A percentile compares a stretch with the other conserved stretches of the same genome.
Conservation (phyloP, 1,140 invertebrate genomes). For the Drosophila paulistorum region DNA sequence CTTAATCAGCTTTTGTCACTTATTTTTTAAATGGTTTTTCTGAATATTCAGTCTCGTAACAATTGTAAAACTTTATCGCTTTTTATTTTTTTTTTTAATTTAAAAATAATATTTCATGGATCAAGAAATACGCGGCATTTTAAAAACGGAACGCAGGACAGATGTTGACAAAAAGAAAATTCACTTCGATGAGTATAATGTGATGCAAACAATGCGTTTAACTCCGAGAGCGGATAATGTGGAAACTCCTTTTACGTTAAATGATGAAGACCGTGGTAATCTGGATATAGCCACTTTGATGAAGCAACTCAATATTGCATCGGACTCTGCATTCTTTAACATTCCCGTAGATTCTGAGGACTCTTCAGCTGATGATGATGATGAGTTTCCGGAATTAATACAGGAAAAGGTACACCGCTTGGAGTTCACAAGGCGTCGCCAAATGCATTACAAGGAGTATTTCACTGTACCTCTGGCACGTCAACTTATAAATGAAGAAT, state of each 20-base stretch:
- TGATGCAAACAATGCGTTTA: conserved; percentile 1
- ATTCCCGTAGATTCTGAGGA: conserved; percentile 13
- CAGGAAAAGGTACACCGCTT: conserved; percentile 25
- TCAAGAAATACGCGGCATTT: not conserved
- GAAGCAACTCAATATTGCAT: conserved; percentile 84
- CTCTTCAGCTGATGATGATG: conserved; percentile 22
- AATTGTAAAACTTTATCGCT: not conserved
- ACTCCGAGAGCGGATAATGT: conserved; percentile 85
- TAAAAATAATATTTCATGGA: not conserved
- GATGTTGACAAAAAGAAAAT: not conserved
- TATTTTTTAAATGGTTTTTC: not conserved
- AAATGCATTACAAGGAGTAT: conserved; percentile 40
- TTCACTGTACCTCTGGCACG: conserved; percentile 30
- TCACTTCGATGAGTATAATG: conserved; percentile 16
- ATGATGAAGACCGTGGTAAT: conserved; percentile 84
- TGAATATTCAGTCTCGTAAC: not conserved
- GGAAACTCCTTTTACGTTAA: conserved; percentile 93
- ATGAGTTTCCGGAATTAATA: conserved; percentile 17
- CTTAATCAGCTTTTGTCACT: too few species aligned
- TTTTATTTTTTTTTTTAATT: not conserved
- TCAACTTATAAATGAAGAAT: conserved; percentile 35
- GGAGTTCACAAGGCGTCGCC: conserved; percentile 30
- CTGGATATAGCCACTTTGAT: conserved; percentile 85
- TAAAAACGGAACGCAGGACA: not conserved
- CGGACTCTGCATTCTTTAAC: conserved; percentile 1